Evolutionary conservation across 2,888 invertebrate species (phyloP).

Genomic region (Cephalotes varians): DNA sequence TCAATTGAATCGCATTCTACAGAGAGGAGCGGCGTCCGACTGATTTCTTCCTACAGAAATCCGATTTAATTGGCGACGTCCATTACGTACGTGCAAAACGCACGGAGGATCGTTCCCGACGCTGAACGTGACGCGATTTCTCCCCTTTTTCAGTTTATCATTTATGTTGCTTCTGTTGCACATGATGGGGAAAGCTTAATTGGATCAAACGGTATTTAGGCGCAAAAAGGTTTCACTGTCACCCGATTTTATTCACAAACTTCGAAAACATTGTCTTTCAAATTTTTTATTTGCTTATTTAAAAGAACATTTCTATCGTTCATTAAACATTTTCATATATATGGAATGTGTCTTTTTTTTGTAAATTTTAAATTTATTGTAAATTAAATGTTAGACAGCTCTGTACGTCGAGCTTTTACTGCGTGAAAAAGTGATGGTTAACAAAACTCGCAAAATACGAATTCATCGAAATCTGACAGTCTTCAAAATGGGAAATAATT

Average conservation of each 20-base stretch:
- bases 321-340: background rate
- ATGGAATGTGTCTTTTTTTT: background rate
- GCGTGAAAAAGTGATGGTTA: background rate
- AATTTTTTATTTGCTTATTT: background rate
- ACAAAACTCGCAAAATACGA: background rate
- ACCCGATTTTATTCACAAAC: background rate
- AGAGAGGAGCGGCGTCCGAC: background rate
- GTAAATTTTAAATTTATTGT: background rate
- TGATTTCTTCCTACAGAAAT: conserved; percentile 12
- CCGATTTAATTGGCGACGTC: conserved; percentile 14
- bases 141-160: conserved; percentile 27
- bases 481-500: conserved; percentile 6
- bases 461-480: background rate
- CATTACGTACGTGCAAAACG: conserved; percentile 24
- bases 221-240: conserved; percentile 11
- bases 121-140: conserved; percentile 44
- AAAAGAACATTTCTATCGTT: background rate
- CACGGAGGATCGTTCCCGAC: conserved; percentile 35
- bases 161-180: conserved; percentile 27
- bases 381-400: background rate
- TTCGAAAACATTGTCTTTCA: background rate
- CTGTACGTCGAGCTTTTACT: background rate
- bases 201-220: conserved; percentile 60
- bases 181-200: conserved; percentile 56
- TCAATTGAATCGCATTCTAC: conserved; percentile 14